A percentile compares a stretch with the other conserved stretches of the same genome.
Evolutionary conservation across 1,140 invertebrate species (phyloP).

Genomic region (Achatina immaculata): DNA sequence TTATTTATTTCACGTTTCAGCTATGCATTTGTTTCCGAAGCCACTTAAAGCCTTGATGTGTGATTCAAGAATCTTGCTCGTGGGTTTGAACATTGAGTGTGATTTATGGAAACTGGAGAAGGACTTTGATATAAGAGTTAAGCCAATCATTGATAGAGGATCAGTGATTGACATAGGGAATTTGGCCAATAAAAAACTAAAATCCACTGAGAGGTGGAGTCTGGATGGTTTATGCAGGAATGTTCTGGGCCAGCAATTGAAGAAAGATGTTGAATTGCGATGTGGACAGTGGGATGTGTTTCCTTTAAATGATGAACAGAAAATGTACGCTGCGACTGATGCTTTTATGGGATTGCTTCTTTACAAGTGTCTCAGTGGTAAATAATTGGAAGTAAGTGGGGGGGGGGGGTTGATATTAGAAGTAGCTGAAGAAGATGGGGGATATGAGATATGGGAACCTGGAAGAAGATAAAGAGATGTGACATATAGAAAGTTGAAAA

Average conservation of each 20-base stretch:
- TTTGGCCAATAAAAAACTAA: constrained; percentile 42
- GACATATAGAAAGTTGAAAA: no score
- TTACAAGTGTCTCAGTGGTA: background rate
- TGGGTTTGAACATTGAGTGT: constrained; percentile 45
- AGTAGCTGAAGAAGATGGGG: no score
- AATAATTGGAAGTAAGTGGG: no score
- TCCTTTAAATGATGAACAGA: constrained; percentile 40
- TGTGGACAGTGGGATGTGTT: constrained; percentile 42
- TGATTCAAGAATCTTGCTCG: constrained; percentile 33
- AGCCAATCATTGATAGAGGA: constrained; percentile 20
- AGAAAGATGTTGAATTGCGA: constrained; percentile 37
- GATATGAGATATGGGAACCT: no score
- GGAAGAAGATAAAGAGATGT: no score
- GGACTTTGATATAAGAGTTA: constrained; percentile 43
- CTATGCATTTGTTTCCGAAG: constrained; percentile 39
- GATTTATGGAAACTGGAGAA: constrained; percentile 47
- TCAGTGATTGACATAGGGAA: constrained; percentile 40
- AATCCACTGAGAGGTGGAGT: constrained; percentile 41
- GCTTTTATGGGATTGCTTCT: constrained; percentile 33
- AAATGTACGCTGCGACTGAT: constrained; percentile 43
- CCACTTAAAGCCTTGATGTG: constrained; percentile 31
- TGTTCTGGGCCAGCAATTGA: constrained; percentile 39
- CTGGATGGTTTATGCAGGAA: constrained; percentile 44
- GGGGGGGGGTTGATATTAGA: no score
- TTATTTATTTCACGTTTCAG: constrained; percentile 44